Conservation (phyloP, 2,888 invertebrate species). For the Pogonocherus hispidulus region DNA sequence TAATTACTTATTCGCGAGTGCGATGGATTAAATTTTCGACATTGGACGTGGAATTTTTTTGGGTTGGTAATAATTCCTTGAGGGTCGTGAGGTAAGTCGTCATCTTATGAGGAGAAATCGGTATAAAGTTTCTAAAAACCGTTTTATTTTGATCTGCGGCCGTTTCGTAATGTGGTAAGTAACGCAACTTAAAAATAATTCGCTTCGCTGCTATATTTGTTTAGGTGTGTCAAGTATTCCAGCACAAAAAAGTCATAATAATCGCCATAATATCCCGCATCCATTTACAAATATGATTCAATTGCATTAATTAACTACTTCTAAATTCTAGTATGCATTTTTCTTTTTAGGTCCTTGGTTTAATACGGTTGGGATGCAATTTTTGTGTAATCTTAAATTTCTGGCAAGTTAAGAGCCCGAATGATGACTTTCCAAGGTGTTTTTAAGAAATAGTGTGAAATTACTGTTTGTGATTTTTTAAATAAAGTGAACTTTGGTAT, state of each 20-base stretch:
- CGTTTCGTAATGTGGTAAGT: constrained; percentile 47
- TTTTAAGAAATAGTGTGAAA: constrained; percentile 29
- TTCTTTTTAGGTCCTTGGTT: constrained; percentile 32
- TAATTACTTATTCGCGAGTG: not conserved
- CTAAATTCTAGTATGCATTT: constrained; percentile 32
- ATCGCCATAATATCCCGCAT: constrained; percentile 6
- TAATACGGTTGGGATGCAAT: constrained; percentile 21
- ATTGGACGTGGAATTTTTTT: constrained; percentile 23
- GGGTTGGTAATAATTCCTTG: constrained; percentile 22
- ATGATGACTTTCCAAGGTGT: constrained; percentile 29
- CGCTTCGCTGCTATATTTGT: constrained; percentile 44
- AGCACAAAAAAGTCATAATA: constrained; percentile 24
- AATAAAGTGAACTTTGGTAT: constrained; percentile 49
- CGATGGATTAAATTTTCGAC: not conserved
- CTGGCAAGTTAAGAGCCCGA: constrained; percentile 13
- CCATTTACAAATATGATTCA: constrained; percentile 24
- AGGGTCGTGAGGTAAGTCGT: constrained; percentile 27
- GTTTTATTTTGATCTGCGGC: constrained; percentile 40
- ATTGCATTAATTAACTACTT: constrained; percentile 34
- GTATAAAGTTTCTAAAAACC: constrained; percentile 24
- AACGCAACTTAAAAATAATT: constrained; percentile 46
- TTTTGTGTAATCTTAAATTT: constrained; percentile 23
- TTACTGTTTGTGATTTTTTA: constrained; percentile 37
- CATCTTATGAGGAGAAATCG: constrained; percentile 26
- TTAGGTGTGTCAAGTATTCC: constrained; percentile 35